Base-by-base conservation (phyloP, 2,113 vertebrate genomes). In the Hippocampus zosterae region DNA sequence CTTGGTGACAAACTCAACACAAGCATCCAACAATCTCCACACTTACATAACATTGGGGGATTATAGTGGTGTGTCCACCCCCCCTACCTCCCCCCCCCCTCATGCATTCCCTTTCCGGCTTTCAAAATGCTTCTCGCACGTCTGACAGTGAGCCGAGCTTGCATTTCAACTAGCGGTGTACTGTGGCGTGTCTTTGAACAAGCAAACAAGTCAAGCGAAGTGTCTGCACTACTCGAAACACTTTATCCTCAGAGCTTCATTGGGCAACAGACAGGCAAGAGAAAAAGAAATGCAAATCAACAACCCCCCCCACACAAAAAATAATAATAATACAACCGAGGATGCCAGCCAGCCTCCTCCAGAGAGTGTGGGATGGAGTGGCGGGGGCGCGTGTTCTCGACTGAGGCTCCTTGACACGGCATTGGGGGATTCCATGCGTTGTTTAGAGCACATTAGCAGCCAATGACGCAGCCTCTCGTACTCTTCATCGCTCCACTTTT, bases 391-490 rank as follows among this genome's bases (percentile, higher is more conserved):
- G 44, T 21, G 48, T 79, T 86, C 7, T 73, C 79, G 86, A 87
- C 81, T 84, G 87, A 86, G 66, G 67, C 71, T 87, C 62, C 74
- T 73, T 89, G 82, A 90, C 73, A 87, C 89, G 92, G 90, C 89
- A 78, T 80, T 86, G 93, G 91, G 91, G 91, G 92, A 95, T 94
- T 94, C 93, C 91, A 85, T 85, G 89, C 88, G 81, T 90, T 94
- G 91, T 94, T 95, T 93, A 94, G 93, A 93, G 93, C 93, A 93
- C 92, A 94, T 96, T 96, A 96, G 93, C 93, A 95, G 94, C 92
- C 92, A 91, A 90, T 94, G 93, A 94, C 94, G 95, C 86, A 75
- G 82, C 83, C 83, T 82, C 87, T 81, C 81, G 87, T 81, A 76
- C 85, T 91, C 83, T 92, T 93, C 93, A 90, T 91, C 91, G 93